Conservation (phyloP, 2,888 invertebrate species). For the Cephus runcator region DNA sequence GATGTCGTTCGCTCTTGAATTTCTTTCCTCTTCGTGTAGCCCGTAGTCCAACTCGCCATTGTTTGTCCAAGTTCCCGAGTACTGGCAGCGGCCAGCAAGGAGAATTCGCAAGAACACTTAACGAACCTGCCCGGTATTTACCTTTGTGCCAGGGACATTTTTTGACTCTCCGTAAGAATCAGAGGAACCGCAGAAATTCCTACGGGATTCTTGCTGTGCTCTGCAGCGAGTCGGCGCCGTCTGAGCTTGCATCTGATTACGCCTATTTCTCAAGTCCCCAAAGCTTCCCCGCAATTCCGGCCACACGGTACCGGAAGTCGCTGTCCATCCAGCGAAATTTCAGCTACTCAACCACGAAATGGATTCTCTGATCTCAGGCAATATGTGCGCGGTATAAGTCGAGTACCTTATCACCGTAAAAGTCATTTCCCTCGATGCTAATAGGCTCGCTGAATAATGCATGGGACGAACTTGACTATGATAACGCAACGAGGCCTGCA, state of each 20-base stretch:
- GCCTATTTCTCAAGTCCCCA: no score
- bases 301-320: no score
- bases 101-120: no score
- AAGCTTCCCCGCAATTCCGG: no score
- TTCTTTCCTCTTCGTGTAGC: constrained; percentile 28
- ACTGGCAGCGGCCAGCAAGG: neutral
- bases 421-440: constrained; percentile 59
- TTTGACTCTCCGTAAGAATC: neutral
- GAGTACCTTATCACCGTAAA: constrained; percentile 48
- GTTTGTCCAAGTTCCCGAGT: constrained; percentile 3
- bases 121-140: no score
- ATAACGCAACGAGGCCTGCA: constrained; percentile 42
- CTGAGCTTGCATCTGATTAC: no score
- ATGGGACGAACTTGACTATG: constrained; percentile 46
- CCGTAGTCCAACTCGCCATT: constrained; percentile 18
- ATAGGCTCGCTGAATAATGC: constrained; percentile 54
- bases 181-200: constrained; percentile 2
- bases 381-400: no score
- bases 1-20: constrained; percentile 40
- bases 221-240: no score
- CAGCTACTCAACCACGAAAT: no score
- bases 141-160: no score
- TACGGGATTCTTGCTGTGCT: neutral
- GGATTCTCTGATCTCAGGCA: no score
- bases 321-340: no score